A percentile compares a stretch with the other conserved stretches of the same genome.
phyloP scores from a whole-genome alignment of 2,888 invertebrate genomes.

The Idaea aversata region DNA sequence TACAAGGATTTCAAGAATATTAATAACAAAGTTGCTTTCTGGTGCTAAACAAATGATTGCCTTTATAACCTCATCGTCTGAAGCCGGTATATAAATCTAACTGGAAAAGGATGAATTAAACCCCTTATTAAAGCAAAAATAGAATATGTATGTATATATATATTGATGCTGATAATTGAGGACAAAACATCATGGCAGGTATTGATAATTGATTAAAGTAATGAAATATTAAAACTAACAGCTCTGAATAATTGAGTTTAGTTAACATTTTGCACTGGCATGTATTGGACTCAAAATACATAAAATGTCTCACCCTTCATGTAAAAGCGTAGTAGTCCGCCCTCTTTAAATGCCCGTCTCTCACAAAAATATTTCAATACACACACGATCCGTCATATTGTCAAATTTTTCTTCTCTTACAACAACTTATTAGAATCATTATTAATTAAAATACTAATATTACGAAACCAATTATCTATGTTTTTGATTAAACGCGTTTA shows the following conservation, averaged over 20 bases:
- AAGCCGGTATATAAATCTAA: too few species aligned
- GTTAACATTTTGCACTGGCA: not conserved
- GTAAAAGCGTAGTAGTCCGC: conserved; percentile 41
- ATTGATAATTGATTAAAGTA: not conserved
- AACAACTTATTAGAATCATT: conserved; percentile 24
- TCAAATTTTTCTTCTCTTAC: conserved; percentile 41
- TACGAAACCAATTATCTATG: not conserved
- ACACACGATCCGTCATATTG: conserved; percentile 42
- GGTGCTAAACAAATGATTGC: too few species aligned
- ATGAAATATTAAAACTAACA: not conserved
- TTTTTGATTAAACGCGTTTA: not conserved
- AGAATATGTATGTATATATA: too few species aligned
- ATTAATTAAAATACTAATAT: not conserved
- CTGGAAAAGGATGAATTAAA: too few species aligned
- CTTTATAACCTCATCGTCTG: too few species aligned
- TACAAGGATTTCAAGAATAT: too few species aligned
- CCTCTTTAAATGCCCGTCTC: conserved; percentile 36
- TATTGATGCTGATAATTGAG: too few species aligned
- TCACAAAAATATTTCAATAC: conserved; percentile 21
- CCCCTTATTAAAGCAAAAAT: too few species aligned
- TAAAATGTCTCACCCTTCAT: conserved; percentile 72
- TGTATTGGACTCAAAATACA: conserved; percentile 8
- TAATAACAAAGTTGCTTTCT: too few species aligned
- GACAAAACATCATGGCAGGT: not conserved
- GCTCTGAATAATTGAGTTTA: not conserved